Conservation (phyloP, 2,797 vertebrate species). For the Trichosurus vulpecula region DNA sequence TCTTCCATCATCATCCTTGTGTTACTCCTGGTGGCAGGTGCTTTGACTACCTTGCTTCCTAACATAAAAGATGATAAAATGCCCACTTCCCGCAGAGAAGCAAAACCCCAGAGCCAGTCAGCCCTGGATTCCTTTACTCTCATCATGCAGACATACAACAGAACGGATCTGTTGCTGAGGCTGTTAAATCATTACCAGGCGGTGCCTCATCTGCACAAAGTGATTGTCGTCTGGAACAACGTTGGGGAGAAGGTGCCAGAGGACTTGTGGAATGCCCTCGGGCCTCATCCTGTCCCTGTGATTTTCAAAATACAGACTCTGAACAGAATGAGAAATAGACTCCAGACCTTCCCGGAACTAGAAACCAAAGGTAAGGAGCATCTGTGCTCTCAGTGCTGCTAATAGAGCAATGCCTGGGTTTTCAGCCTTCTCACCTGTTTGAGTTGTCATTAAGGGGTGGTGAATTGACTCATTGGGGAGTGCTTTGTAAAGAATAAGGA, state of each 20-base stretch:
- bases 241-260: conserved; percentile 89
- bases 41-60: conserved; percentile 86
- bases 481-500: neutral
- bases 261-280: conserved; percentile 90
- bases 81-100: conserved; percentile 80
- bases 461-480: neutral
- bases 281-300: conserved; percentile 93
- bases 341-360: conserved; percentile 91
- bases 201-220: conserved; percentile 89
- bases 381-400: neutral
- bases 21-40: conserved; percentile 85
- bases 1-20: conserved; percentile 84
- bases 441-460: neutral
- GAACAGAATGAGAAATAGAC: conserved; percentile 94
- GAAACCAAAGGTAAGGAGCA: conserved; percentile 90
- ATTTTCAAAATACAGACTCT: conserved; percentile 91
- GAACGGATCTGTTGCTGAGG: conserved; percentile 93
- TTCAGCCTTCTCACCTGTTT: neutral
- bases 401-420: neutral
- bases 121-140: conserved; percentile 89
- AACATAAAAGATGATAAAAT: conserved; percentile 85
- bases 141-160: conserved; percentile 96
- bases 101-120: conserved; percentile 77
- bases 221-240: conserved; percentile 97
- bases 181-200: conserved; percentile 97